Evolutionary conservation across 2,797 vertebrate genomes (phyloP), one percentile per base, ranked within the genome.

Genomic region (Centroberyx gerrardi): DNA sequence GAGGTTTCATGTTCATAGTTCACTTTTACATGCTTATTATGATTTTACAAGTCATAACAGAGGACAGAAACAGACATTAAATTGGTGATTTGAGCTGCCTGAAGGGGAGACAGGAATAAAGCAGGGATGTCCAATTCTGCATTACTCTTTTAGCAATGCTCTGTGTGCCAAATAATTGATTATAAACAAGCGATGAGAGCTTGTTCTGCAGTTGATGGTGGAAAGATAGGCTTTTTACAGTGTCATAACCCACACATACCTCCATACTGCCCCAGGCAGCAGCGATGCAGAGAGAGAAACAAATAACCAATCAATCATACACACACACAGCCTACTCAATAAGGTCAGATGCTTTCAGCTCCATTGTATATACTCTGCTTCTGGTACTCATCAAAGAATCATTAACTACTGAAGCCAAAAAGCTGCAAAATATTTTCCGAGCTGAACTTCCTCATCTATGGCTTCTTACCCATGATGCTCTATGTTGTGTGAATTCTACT

Each of bases 301-400:
- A 88, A 78, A 91, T 83, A 88, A 91, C 2, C 36, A 22, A 42
- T 91, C 88, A 84, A 89, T 90, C 54, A 66, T 51, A 85, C 78
- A 10, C 77, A 6, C 72, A 64, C 86, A 52, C 72, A 71, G 75
- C 83, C 82, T 72, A 79, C 86, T 90, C 82, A 85, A 79, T 87
- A 69, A 79, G 51, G 77, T 80, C 22, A 38, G 75, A 72, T 66
- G 29, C 67, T 65, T 75, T 84, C 72, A 71, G 81, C 33, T 82
- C 67, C 65, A 78, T 72, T 76, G 65, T 36, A 63, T 74, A 71
- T 70, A 67, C 64, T 79, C 65, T 59, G 65, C 56, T 74, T 76
- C 48, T 42, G 59, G 62, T 9, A 1, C 15, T 31, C 46, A n/a
- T 64, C 46, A n/a, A 31, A 42, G 49, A 84, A 80, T 81, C 73